These are phyloP conservation scores for Drosophila antonietae DNA, from an alignment of 2,888 invertebrate genomes.

Conservation along the genomic window DNA sequence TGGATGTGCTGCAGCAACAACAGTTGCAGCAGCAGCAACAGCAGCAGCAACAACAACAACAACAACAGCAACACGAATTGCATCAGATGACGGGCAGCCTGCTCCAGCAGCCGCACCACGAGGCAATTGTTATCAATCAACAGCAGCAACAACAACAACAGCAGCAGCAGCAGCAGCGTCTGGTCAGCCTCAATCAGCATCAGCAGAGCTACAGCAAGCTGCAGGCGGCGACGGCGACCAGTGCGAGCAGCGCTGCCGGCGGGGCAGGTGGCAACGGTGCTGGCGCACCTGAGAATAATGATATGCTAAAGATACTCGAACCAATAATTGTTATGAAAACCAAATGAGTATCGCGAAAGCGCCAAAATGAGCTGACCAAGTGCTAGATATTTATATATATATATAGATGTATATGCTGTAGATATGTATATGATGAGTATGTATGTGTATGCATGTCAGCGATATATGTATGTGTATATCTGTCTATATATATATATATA, in stretches of 20 bases:
- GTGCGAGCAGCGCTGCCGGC: constrained; percentile 4
- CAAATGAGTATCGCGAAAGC: constrained; percentile 80
- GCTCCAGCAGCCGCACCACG: constrained; percentile 62
- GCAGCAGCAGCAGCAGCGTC: constrained; percentile 67
- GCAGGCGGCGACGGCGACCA: constrained; percentile 46
- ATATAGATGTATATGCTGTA: neutral
- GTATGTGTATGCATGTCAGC: neutral
- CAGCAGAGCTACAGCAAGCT: constrained; percentile 69
- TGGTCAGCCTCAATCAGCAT: constrained; percentile 72
- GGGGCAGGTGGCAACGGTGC: constrained; percentile 13
- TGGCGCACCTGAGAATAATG: constrained; percentile 81
- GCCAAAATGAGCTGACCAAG: constrained; percentile 45
- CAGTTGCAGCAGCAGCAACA: constrained; percentile 2
- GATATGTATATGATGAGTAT: neutral
- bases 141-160: constrained; percentile 50
- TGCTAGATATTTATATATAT: constrained; percentile 29
- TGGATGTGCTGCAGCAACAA: constrained; percentile 57
- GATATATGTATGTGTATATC: neutral
- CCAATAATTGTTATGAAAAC: constrained; percentile 85
- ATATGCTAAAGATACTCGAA: constrained; percentile 85
- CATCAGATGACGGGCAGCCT: constrained; percentile 2
- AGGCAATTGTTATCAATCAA: constrained; percentile 67
- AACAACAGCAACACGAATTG: neutral
- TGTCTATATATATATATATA: neutral
- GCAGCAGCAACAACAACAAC: neutral